Evolutionary conservation across 1,140 invertebrate species (phyloP), one percentile per base, ranked within the genome.

Genomic region (Formica exsecta): DNA sequence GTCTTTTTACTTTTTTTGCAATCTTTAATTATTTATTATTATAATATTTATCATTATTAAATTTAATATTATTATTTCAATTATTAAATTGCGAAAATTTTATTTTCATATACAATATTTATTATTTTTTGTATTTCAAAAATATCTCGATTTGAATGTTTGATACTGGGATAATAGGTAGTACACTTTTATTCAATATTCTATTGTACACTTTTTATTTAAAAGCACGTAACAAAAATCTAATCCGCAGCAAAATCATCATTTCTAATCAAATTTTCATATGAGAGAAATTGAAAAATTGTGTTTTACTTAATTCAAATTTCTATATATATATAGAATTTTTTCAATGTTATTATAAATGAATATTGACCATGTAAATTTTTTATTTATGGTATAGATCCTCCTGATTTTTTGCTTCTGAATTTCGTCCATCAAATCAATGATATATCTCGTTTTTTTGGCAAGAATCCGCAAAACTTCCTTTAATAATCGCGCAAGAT

Each of bases 401-500:
- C 36, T 7, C 1, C 36, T 7, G 1, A 41, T 19, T 41, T 75
- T 41, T 75, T 1, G 13, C 16, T 48, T 32, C 9, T 65, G 41
- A 48, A 16, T 44, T 19, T 48, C 44, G 13, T 25, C 4, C 32
- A 5, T 16, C 41, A 16, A 29, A 32, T 5, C 25, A 8, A 9
- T 7, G 7, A 48, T 74, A 29, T 32, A 64, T 57, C 38, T 57
- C 3, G 29, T 13, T 9, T 29, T 25, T 57, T 25, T 57, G 48
- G 44, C 65, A 57, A 80, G 4, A 29, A 71, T 57, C 36, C 22
- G 36, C 6, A n/a, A 71, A 80, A 80, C 44, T 80, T 80, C 0
- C 41, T 16, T 9, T 13, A 25, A 22, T 77, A 66, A 68, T 54
- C 19, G 62, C 44, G 7, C 29, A 38, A 44, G 38, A 80, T 80